phyloP scores from a whole-genome alignment of 2,888 invertebrate species.

The Eupithecia abbreviata region DNA sequence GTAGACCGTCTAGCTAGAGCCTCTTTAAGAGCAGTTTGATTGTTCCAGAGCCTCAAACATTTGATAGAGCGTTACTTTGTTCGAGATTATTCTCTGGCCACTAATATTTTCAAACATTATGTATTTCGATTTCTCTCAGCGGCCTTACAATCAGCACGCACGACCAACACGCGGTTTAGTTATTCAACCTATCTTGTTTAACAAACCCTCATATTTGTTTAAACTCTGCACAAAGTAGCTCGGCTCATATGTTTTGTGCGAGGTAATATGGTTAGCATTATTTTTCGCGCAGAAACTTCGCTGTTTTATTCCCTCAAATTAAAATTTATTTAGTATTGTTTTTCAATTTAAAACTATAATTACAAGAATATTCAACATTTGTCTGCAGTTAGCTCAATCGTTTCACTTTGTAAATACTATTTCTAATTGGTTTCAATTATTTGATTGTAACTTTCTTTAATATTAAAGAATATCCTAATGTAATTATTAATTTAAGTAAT shows the following conservation, averaged over 20 bases:
- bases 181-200: conserved; percentile 23
- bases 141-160: conserved; percentile 65
- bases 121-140: conserved; percentile 74
- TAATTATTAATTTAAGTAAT: too few relatives aligned
- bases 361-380: too few relatives aligned
- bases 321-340: too few relatives aligned
- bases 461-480: too few relatives aligned
- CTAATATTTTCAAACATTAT: conserved; percentile 40
- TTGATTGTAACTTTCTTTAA: too few relatives aligned
- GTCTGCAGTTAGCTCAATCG: too few relatives aligned
- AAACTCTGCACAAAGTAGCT: conserved; percentile 4
- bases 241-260: neutral
- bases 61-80: neutral
- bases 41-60: neutral
- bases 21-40: neutral
- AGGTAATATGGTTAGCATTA: neutral
- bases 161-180: conserved; percentile 59
- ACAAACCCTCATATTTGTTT: conserved; percentile 19
- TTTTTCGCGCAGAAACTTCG: neutral
- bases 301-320: neutral
- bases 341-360: too few relatives aligned
- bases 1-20: too few relatives aligned
- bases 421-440: too few relatives aligned
- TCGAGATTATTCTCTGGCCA: neutral
- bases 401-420: too few relatives aligned